A percentile compares a stretch with the other conserved stretches of the same genome.
These are phyloP conservation scores for Phymanthus crucifer DNA, from an alignment of 92 coral and sea anemone genomes.

Conservation along the genomic window DNA sequence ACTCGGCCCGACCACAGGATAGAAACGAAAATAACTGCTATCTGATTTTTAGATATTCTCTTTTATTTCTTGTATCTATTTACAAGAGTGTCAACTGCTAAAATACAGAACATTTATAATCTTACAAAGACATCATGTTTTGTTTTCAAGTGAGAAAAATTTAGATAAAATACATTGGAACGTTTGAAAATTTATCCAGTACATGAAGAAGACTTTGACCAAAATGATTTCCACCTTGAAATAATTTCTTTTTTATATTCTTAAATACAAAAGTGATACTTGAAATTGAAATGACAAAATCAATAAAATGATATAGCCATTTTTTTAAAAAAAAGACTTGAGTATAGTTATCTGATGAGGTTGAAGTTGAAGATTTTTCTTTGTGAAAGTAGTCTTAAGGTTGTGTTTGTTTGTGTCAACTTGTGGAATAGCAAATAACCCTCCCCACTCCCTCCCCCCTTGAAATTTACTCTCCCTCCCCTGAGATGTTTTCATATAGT, in stretches of 20 bases:
- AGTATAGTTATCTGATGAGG: slow-evolving; percentile 1
- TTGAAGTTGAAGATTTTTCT: neutral
- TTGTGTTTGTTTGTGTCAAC: slow-evolving; percentile 9
- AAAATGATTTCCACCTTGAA: neutral
- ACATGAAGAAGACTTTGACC: neutral
- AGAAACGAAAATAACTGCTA: too few relatives aligned
- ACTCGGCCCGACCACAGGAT: too few relatives aligned
- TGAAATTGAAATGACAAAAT: slow-evolving; percentile 8
- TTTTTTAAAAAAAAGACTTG: neutral
- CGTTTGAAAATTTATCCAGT: neutral
- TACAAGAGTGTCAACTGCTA: slow-evolving; percentile 37
- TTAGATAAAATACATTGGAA: neutral
- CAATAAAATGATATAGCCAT: neutral
- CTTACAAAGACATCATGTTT: slow-evolving; percentile 14
- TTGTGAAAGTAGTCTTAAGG: slow-evolving; percentile 6
- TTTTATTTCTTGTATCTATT: slow-evolving; percentile 35
- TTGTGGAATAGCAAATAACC: neutral
- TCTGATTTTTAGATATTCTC: slow-evolving; percentile 16
- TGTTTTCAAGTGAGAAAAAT: neutral
- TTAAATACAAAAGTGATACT: slow-evolving; percentile 4
- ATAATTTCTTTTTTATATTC: neutral
- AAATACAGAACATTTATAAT: slow-evolving; percentile 6
- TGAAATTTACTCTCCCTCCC: slow-evolving; percentile 22
- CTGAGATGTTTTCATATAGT: slow-evolving; percentile 9
- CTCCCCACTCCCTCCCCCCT: slow-evolving; percentile 29